phyloP scores from a whole-genome alignment of 2,888 invertebrate species.

The Nomada lathburiana region DNA sequence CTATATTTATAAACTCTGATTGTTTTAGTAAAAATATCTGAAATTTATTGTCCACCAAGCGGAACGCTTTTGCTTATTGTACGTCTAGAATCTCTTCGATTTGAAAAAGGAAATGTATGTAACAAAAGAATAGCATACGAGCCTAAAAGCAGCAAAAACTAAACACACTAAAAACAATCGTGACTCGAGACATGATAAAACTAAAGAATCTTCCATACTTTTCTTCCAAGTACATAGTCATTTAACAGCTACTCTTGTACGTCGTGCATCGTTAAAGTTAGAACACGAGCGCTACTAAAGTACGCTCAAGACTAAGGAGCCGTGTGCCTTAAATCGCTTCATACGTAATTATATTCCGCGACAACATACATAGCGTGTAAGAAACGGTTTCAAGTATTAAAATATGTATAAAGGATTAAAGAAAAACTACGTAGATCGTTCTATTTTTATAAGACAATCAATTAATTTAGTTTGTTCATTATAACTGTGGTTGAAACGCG shows the following conservation, averaged over 20 bases:
- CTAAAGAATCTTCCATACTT: background rate
- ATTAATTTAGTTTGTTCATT: background rate
- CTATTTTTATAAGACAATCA: conserved; percentile 48
- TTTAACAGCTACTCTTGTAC: conserved; percentile 8
- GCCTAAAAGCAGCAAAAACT: background rate
- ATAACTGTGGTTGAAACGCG: background rate
- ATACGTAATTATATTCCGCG: background rate
- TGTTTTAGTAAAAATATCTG: background rate
- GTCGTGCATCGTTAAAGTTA: conserved; percentile 8
- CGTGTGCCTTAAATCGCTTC: conserved; percentile 46
- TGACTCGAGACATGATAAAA: background rate
- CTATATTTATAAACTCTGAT: background rate
- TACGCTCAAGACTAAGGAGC: conserved; percentile 23
- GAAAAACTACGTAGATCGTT: conserved; percentile 13
- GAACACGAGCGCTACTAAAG: conserved; percentile 1
- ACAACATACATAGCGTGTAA: conserved; percentile 1
- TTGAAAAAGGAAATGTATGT: background rate
- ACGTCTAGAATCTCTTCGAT: background rate
- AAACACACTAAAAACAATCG: background rate
- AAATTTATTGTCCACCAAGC: background rate
- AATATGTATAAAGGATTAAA: background rate
- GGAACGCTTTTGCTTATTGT: background rate
- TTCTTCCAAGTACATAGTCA: conserved; percentile 24
- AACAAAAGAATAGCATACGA: background rate
- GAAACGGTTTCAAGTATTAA: conserved; percentile 31